Conservation (phyloP, 2,113 vertebrate genomes). For the Melospiza georgiana region DNA sequence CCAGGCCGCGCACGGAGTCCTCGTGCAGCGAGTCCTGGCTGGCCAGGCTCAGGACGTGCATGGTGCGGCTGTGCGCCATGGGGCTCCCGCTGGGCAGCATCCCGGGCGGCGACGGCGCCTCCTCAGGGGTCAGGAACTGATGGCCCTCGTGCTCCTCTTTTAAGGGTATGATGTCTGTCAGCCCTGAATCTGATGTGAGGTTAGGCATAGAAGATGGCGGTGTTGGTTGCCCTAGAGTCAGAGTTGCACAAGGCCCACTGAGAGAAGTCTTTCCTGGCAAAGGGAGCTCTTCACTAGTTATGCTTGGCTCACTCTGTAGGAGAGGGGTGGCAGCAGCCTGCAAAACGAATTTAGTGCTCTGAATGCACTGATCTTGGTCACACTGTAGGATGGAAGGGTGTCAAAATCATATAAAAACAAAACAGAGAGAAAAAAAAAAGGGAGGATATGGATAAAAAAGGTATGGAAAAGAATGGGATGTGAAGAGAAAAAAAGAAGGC, state of each 20-base stretch:
- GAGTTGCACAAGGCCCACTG: conserved; percentile 83
- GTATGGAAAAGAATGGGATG: conserved; percentile 47
- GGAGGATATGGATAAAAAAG: neutral
- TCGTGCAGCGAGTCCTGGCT: conserved; percentile 96
- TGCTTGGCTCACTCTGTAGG: conserved; percentile 90
- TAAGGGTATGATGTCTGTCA: conserved; percentile 84
- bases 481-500: conserved; percentile 70
- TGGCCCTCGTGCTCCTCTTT: conserved; percentile 83
- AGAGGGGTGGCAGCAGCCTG: conserved; percentile 94
- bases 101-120: conserved; percentile 88
- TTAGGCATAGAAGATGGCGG: conserved; percentile 92
- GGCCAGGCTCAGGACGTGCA: conserved; percentile 89
- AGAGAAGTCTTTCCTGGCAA: conserved; percentile 81
- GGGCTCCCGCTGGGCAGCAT: conserved; percentile 87
- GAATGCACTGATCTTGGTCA: conserved; percentile 99
- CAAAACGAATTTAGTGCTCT: conserved; percentile 99
- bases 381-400: conserved; percentile 81
- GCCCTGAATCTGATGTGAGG: conserved; percentile 82
- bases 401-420: conserved; percentile 42
- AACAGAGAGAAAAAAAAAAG: conserved; percentile 36
- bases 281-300: conserved; percentile 84
- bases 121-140: conserved; percentile 93
- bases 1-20: conserved; percentile 93
- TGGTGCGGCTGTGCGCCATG: conserved; percentile 85
- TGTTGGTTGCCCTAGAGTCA: conserved; percentile 90